Evolutionary conservation across 2,888 invertebrate species (phyloP), one percentile per base, ranked within the genome.

Genomic region (Carcina quercana): DNA sequence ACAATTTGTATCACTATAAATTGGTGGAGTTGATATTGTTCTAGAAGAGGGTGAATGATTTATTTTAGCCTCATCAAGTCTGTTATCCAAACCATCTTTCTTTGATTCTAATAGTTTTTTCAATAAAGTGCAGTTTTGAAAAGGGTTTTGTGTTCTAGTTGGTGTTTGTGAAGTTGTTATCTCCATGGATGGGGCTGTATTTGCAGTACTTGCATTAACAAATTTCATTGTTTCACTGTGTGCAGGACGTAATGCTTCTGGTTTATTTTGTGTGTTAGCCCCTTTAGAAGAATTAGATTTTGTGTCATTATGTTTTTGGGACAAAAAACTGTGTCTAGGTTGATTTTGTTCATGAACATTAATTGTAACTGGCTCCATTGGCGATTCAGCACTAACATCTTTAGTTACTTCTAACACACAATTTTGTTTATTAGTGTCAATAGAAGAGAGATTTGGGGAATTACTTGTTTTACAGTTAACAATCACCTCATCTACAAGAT

Each of bases 71-170:
- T 53, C 49, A 34, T 64, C 60, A 30, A 54, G 45, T 43, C 44
- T 57, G 29, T 60, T 67, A 40, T 58, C 58, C 32, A 60, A 39
- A 37, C 54, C 60, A 41, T 71, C 69, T 53, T 65, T 70, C 37
- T 65, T 69, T 40, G 62, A 69, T 62, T 80, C 78, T 42, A 83
- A 53, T 29, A 83, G 61, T 46, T 76, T 74, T 49, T 83, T 83
- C 30, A 83, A 50, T 34, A 83, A 56, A 32, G 76, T 79, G 56
- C 78, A 82, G 42, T 78, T 80, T 52, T 76, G 71, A 37, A 67
- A 47, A 30, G 55, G 37, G 30, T 42, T 42, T 40, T 53, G 55
- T 27, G 55, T 53, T 35, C 53, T 61, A 36, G 40, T 40, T 34
- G 50, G 35, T 40, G 55, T 27, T 47, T 52, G 42, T 35, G 41